A percentile compares a stretch with the other conserved stretches of the same genome.
These are phyloP conservation scores for Lophura nycthemera DNA, from an alignment of 2,113 vertebrate species.

Conservation along the genomic window DNA sequence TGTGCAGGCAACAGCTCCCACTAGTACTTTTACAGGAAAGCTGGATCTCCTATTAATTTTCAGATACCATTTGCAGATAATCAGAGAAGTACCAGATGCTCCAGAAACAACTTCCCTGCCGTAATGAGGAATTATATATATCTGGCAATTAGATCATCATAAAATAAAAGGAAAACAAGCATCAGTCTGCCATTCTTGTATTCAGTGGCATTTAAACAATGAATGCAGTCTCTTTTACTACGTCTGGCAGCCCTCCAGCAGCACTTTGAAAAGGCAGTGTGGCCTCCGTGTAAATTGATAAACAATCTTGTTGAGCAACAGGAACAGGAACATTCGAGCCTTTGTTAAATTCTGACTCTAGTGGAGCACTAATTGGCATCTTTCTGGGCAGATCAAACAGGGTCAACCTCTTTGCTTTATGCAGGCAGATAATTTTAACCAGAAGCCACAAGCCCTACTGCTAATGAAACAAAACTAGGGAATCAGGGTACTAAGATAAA, in stretches of 20 bases:
- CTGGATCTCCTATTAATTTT: constrained; percentile 55
- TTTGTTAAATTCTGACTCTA: constrained; percentile 54
- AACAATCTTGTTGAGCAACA: constrained; percentile 55
- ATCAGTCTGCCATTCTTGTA: constrained; percentile 18
- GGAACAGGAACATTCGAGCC: constrained; percentile 14
- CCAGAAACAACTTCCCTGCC: constrained; percentile 48
- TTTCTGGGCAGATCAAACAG: constrained; percentile 34
- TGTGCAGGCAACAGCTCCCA: neutral
- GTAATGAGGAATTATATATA: constrained; percentile 57
- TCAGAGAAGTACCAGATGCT: constrained; percentile 40
- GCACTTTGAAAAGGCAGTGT: constrained; percentile 15
- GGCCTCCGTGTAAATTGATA: constrained; percentile 48
- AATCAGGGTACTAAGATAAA: neutral
- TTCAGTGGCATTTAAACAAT: constrained; percentile 40
- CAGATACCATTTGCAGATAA: neutral
- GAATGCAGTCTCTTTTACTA: constrained; percentile 1
- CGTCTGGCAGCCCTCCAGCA: constrained; percentile 57
- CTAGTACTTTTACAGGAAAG: constrained; percentile 2
- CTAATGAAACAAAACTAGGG: neutral
- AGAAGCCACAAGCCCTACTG: neutral
- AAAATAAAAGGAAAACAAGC: constrained; percentile 62
- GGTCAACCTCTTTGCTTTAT: constrained; percentile 13
- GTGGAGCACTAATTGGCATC: constrained; percentile 15
- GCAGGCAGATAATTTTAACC: constrained; percentile 8
- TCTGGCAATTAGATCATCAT: constrained; percentile 64